A percentile compares a stretch with the other conserved stretches of the same genome.
phyloP scores from a whole-genome alignment of 2,113 vertebrate genomes.

The Sylvicapra grimmia region DNA sequence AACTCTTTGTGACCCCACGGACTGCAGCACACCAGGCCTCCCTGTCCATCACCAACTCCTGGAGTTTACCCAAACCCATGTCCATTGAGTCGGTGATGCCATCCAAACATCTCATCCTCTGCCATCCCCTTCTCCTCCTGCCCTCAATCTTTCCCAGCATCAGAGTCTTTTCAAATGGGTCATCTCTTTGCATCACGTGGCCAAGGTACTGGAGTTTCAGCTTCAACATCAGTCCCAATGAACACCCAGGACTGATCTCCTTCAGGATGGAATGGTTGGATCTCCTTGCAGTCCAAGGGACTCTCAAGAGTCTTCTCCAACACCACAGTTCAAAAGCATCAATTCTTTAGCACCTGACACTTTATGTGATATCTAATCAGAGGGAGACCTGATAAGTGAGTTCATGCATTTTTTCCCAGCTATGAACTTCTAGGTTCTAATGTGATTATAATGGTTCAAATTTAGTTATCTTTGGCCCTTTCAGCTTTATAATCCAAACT shows the following conservation, averaged over 20 bases:
- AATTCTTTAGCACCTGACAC: background rate
- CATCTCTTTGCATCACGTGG: background rate
- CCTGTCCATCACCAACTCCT: background rate
- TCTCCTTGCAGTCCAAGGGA: background rate
- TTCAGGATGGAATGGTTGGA: background rate
- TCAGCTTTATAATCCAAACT: background rate
- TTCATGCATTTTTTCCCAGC: background rate
- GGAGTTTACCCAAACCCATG: background rate
- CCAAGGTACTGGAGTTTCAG: background rate
- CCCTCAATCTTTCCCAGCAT: background rate
- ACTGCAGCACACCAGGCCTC: background rate
- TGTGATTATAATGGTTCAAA: background rate
- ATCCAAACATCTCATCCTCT: background rate
- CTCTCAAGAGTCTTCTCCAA: background rate
- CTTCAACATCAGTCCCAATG: background rate
- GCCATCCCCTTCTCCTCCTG: background rate
- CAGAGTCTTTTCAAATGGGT: background rate
- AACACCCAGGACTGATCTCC: background rate
- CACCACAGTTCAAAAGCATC: background rate
- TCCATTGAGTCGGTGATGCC: background rate
- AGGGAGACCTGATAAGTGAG: background rate
- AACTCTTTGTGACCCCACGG: accelerated
- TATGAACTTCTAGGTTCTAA: background rate
- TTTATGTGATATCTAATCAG: background rate
- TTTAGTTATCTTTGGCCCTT: background rate